phyloP scores from a whole-genome alignment of 2,113 vertebrate genomes.

The Eurystomus gularis region DNA sequence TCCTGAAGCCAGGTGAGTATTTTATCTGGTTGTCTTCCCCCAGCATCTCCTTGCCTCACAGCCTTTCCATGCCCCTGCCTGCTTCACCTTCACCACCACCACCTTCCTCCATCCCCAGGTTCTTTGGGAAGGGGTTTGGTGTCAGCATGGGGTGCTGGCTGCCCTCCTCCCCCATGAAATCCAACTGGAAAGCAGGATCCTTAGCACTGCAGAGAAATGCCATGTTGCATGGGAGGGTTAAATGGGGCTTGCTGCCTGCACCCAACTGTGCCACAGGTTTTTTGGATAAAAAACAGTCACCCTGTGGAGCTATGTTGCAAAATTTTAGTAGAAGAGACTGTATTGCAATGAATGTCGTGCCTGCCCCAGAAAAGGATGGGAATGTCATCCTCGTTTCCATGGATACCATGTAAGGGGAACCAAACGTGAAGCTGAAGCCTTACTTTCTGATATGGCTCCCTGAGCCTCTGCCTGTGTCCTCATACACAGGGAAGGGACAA shows the following conservation, averaged over 20 bases:
- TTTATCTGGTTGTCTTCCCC: background rate
- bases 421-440: background rate
- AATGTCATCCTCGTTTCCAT: slow-evolving; percentile 35
- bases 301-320: background rate
- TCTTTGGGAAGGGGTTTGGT: background rate
- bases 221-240: background rate
- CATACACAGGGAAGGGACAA: background rate
- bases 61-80: background rate
- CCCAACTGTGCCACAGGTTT: background rate
- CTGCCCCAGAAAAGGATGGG: background rate
- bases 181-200: background rate
- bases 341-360: background rate
- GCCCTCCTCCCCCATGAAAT: background rate
- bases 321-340: background rate
- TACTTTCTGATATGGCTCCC: background rate
- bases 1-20: background rate
- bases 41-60: background rate
- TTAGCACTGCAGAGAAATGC: background rate
- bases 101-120: background rate
- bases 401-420: background rate
- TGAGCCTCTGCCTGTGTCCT: background rate
- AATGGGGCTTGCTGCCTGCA: background rate
- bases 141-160: background rate
- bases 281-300: background rate
- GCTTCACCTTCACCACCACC: background rate